phyloP scores from a whole-genome alignment of 1,140 invertebrate genomes.

The Hyles euphorbiae region DNA sequence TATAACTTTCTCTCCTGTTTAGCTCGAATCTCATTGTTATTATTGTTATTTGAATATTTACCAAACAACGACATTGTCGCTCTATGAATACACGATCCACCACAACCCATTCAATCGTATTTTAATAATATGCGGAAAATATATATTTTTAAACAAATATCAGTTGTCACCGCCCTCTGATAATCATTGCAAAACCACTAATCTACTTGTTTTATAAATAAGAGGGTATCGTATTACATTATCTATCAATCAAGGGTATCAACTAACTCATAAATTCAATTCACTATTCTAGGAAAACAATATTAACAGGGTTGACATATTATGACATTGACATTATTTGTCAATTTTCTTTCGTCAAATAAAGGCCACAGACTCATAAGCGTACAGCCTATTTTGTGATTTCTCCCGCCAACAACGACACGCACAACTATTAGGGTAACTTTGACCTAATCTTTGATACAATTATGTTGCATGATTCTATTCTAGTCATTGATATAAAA shows the following conservation, averaged over 20 bases:
- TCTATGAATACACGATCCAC: constrained; percentile 52
- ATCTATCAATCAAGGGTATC: constrained; percentile 5
- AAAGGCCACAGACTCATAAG: too few relatives aligned
- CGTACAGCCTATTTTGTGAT: too few relatives aligned
- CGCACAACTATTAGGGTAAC: too few relatives aligned
- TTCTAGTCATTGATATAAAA: too few relatives aligned
- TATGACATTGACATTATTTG: neutral
- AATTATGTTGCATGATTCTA: too few relatives aligned
- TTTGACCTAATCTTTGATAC: too few relatives aligned
- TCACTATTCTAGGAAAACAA: constrained; percentile 10
- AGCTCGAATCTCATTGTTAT: constrained; percentile 76
- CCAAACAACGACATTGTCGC: constrained; percentile 64
- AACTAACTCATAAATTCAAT: constrained; percentile 7
- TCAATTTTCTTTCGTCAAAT: neutral
- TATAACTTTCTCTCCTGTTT: constrained; percentile 83
- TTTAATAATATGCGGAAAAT: constrained; percentile 21
- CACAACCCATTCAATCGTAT: constrained; percentile 63
- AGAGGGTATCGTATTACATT: constrained; percentile 9
- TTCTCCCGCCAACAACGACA: too few relatives aligned
- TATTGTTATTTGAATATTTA: constrained; percentile 26
- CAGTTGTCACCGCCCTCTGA: constrained; percentile 34
- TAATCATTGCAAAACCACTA: constrained; percentile 24
- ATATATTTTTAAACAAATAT: constrained; percentile 7
- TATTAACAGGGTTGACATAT: neutral
- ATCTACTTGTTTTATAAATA: constrained; percentile 6